A percentile compares a stretch with the other conserved stretches of the same genome.
Evolutionary conservation across 1,140 invertebrate species (phyloP).

Genomic region (Linepithema humile): DNA sequence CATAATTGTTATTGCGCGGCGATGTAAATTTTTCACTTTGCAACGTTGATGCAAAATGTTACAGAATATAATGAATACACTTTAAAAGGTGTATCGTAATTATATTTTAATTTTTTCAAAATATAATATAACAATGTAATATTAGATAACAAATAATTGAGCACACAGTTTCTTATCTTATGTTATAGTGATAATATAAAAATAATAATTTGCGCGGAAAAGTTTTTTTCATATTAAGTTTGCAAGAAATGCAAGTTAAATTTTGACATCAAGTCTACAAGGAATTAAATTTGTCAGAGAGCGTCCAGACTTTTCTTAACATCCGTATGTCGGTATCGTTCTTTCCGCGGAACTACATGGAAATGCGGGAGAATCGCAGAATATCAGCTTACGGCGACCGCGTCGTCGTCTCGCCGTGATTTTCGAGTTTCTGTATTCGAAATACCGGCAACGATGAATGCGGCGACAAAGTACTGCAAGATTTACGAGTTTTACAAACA

Average conservation of each 20-base stretch:
- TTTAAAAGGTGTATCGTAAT: too few relatives aligned
- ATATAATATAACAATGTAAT: too few relatives aligned
- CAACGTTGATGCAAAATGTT: background rate
- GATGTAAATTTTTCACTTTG: background rate
- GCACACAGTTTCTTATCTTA: too few relatives aligned
- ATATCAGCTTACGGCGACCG: constrained; percentile 17
- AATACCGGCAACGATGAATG: constrained; percentile 39
- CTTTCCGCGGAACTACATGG: background rate
- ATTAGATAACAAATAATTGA: too few relatives aligned
- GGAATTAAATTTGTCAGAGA: background rate
- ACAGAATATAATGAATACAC: too few relatives aligned
- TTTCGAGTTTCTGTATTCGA: constrained; percentile 39
- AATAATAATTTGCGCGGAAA: background rate
- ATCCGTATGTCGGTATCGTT: background rate
- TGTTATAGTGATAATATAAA: too few relatives aligned
- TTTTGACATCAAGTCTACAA: too few relatives aligned
- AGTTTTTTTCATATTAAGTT: background rate
- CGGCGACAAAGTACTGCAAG: constrained; percentile 35
- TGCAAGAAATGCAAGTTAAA: too few relatives aligned
- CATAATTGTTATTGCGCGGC: background rate
- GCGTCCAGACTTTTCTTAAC: background rate
- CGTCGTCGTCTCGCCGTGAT: constrained; percentile 25
- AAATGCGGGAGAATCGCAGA: background rate
- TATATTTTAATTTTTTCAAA: too few relatives aligned
- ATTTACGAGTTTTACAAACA: constrained; percentile 54